Evolutionary conservation across 2,113 vertebrate genomes (phyloP), one percentile per base, ranked within the genome.

Genomic region (Lagopus muta): DNA sequence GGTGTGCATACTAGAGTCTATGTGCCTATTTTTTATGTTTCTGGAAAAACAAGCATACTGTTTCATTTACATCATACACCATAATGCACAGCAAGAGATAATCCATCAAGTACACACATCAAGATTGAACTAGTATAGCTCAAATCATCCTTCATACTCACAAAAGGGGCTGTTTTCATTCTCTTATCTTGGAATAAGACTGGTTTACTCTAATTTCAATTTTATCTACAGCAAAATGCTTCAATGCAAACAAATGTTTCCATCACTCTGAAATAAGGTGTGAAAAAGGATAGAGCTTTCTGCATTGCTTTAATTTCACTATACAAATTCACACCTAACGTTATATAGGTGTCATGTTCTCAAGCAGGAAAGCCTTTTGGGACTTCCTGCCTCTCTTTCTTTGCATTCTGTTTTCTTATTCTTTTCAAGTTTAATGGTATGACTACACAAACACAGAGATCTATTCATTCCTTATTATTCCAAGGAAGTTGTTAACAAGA

Each of bases 401-500:
- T 22, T 80, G 55, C 30, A 43, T 82, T 62, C 54, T 91, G 79
- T 82, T 95, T 96, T 89, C 74, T 82, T 87, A 54, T 87, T 78
- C 74, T 88, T 91, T 82, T 91, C 85, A 90, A 43, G 48, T 48
- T 88, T 95, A 91, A 86, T 78, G 38, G 20, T 42, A 77, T 88
- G 79, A 88, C 86, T 91, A 75, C 65, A n/a, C 47, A 88, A 78
- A 78, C 16, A 94, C 73, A 94, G 88, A 82, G 86, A 93, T 95
- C 88, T 94, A 95, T 97, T 96, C 94, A 95, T 74, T 25, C 27
- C 40, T 86, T 96, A 90, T 91, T 94, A 94, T 95, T 95, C 43
- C 62, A 95, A 96, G 95, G 94, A 95, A 95, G 93, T 84, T 91
- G 93, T 96, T 96, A 95, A 96, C 93, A 95, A 91, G 88, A 61